Evolutionary conservation across 2,113 vertebrate genomes (phyloP), one percentile per base, ranked within the genome.

Genomic region (Phocoena phocoena): DNA sequence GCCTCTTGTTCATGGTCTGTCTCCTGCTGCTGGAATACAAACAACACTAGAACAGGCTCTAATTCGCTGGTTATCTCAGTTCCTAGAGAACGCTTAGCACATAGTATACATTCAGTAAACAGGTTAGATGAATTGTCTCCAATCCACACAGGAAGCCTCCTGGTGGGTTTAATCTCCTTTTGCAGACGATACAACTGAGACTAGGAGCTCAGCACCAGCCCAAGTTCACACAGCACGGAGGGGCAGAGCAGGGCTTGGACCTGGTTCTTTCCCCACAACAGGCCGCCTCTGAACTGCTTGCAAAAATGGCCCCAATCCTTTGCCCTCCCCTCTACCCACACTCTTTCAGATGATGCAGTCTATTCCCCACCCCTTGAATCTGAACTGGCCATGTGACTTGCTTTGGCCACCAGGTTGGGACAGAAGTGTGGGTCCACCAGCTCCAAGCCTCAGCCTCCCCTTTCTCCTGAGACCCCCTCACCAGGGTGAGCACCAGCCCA

Each of bases 181-280:
- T 9, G 5, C 28, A 31, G 28, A 10, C 14, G 41, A 87, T 53
- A 9, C 12, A 33, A n/a, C 38, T 36, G n/a, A 87, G 67, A 21
- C 21, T 23, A 71, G 38, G 62, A 21, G n/a, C 8, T 76, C 31
- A 12, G 76, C 9, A 2, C 17, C 20, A 20, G 41, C 70, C 18
- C 36, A 36, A 76, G 31, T 79, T 25, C 65, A 71, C 84, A 84
- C 18, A 77, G 67, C 26, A 5, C 6, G 55, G 47, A 82, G 70
- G 8, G 12, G 20, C 53, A 62, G 33, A 18, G 60, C 13, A 38
- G 38, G 47, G 31, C 0, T 0, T 21, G 5, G 3, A 17, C 26
- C 12, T 3, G 25, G 25, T 15, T 47, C 47, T 62, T 11, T 68
- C 36, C 31, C 3, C 2, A 33, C 26, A 17, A 53, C 18, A 9